These are phyloP conservation scores for Fulica atra DNA, from an alignment of 2,113 vertebrate species.

Conservation along the genomic window DNA sequence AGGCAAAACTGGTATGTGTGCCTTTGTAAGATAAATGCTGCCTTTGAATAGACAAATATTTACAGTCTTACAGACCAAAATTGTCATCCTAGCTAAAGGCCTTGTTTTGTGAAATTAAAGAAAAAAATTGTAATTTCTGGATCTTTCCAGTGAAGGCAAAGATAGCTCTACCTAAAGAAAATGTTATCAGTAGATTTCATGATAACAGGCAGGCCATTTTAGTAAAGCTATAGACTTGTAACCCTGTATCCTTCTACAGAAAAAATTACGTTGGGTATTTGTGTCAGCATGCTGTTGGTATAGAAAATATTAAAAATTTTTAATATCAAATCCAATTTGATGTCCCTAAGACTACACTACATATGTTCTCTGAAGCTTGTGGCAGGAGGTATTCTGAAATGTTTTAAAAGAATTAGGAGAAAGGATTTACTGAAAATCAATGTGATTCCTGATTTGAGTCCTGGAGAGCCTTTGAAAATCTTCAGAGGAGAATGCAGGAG, in stretches of 20 bases:
- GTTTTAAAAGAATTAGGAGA: conserved; percentile 28
- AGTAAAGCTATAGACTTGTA: neutral
- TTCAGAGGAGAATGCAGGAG: conserved; percentile 7
- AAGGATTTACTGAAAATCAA: conserved; percentile 45
- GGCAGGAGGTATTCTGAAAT: conserved; percentile 13
- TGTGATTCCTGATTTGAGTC: neutral
- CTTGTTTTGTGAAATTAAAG: conserved; percentile 68
- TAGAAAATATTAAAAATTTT: neutral
- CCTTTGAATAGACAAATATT: conserved; percentile 83
- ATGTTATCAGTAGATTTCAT: conserved; percentile 42
- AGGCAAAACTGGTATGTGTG: conserved; percentile 74
- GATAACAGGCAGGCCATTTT: conserved; percentile 5
- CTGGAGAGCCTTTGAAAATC: conserved; percentile 39
- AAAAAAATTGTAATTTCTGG: conserved; percentile 61
- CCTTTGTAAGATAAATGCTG: conserved; percentile 81
- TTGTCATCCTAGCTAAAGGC: conserved; percentile 74
- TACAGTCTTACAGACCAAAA: conserved; percentile 72
- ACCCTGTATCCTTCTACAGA: neutral
- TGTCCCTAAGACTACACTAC: neutral
- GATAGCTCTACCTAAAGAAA: conserved; percentile 9
- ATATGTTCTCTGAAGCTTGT: neutral
- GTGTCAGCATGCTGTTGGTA: neutral
- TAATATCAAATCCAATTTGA: neutral
- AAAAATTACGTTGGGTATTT: neutral
- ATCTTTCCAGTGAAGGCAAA: conserved; percentile 32